Evolutionary conservation across 1,140 invertebrate species (phyloP), one percentile per base, ranked within the genome.

Genomic region (Hyles euphorbiae): DNA sequence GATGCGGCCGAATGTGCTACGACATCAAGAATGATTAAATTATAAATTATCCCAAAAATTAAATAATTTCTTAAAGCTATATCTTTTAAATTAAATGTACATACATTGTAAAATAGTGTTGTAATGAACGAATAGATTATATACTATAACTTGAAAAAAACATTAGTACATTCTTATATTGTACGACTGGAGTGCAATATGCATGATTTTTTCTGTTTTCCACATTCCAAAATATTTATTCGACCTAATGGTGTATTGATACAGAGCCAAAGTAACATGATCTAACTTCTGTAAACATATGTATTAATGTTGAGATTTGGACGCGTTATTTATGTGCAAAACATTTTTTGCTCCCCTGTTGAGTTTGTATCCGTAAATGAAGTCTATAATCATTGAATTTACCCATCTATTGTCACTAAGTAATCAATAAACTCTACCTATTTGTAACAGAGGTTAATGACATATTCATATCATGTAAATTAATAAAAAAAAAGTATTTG

Each of bases 381-480:
- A 49, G 48, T 60, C 49, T 22, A 55, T 46, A 53, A 53, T 52
- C 46, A 61, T 57, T 56, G 32, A 49, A 65, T 48, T 9, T 60
- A 62, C 56, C 59, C 56, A 61, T 62, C 67, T 79, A 74, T 75
- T 72, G 66, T 76, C 72, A 76, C 62, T 72, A 80, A 67, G 67
- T 78, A 74, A 74, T 78, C 65, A 78, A 67, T 73, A 74, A 58
- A 63, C 65, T 72, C 70, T 72, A 76, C 73, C 76, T 77, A 77
- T 79, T 75, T 78, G 72, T 84, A 84, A 83, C 81, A 81, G 79
- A 85, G 76, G 78, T 85, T 81, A 85, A 83, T 81, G 76, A 84
- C 83, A 85, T 86, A 84, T 84, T 87, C 85, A 88, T 88, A 88
- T 88, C 85, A 88, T 86, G 83, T 88, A 88, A 88, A 86, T 83